Conservation (phyloP, 2,797 vertebrate species). For the Centroberyx gerrardi region DNA sequence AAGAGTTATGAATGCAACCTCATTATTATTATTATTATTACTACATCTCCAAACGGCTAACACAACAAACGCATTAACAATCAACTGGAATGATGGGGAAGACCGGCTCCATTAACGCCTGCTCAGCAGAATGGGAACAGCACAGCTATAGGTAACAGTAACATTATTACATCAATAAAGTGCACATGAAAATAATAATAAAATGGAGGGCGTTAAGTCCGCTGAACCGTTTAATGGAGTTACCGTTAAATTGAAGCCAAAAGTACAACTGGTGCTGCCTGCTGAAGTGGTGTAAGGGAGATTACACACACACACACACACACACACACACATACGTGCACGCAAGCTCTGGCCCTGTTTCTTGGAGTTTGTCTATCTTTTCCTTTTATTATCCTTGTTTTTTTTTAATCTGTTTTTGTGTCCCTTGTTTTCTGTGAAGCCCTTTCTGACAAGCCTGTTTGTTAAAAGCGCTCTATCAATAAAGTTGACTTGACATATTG, state of each 20-base stretch:
- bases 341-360: constrained; percentile 20
- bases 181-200: constrained; percentile 3
- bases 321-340: constrained; percentile 33
- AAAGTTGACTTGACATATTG: constrained; percentile 29
- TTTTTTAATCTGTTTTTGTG: background rate
- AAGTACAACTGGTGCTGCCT: constrained; percentile 18
- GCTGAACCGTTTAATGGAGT: constrained; percentile 25
- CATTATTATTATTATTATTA: background rate
- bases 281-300: constrained; percentile 52
- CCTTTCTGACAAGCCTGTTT: background rate
- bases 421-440: constrained; percentile 27
- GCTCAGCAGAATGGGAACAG: too few relatives aligned
- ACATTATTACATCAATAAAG: constrained; percentile 15
- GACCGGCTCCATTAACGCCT: too few relatives aligned
- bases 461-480: constrained; percentile 24
- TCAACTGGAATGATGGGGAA: background rate
- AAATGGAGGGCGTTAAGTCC: constrained; percentile 16
- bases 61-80: background rate
- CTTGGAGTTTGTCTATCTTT: background rate
- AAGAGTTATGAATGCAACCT: background rate
- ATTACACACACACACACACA: constrained; percentile 45
- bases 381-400: too few relatives aligned
- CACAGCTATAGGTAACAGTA: background rate
- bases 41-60: background rate
- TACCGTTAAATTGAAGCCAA: constrained; percentile 34